Percentiles rank a stretch among this genome's conserved stretches.
Evolutionary conservation across 2,797 vertebrate genomes (phyloP).

Genomic region (Gephyroberyx darwinii): DNA sequence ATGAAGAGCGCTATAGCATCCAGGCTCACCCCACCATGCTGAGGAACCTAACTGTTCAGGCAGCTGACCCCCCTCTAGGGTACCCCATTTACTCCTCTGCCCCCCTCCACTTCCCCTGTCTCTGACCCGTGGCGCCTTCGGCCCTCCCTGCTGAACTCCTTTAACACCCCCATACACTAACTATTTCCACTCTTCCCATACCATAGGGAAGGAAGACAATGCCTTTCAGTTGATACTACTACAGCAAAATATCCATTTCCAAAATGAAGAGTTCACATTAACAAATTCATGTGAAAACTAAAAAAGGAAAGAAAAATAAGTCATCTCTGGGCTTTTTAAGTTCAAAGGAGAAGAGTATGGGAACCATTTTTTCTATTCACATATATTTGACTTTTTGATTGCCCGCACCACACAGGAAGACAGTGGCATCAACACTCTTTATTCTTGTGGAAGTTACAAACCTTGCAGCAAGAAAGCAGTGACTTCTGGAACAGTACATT

Average conservation of each 20-base stretch:
- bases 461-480: slow-evolving; percentile 14
- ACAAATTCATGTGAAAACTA: slow-evolving; percentile 13
- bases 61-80: slow-evolving; percentile 93
- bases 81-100: slow-evolving; percentile 95
- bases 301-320: slow-evolving; percentile 26
- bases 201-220: background rate
- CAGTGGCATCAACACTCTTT: slow-evolving; percentile 24
- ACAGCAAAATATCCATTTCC: slow-evolving; percentile 12
- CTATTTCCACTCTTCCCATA: background rate
- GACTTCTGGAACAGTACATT: slow-evolving; percentile 40
- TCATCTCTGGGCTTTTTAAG: slow-evolving; percentile 13
- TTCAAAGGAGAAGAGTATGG: slow-evolving; percentile 20
- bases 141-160: slow-evolving; percentile 8
- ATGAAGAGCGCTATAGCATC: slow-evolving; percentile 98
- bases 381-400: slow-evolving; percentile 19
- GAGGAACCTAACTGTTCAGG: slow-evolving; percentile 94
- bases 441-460: slow-evolving; percentile 28
- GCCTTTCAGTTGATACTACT: slow-evolving; percentile 18
- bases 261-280: background rate
- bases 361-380: slow-evolving; percentile 24
- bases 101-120: slow-evolving; percentile 88
- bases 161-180: background rate
- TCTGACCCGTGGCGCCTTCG: slow-evolving; percentile 71
- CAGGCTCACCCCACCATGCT: slow-evolving; percentile 94
- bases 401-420: slow-evolving; percentile 28